A percentile compares a stretch with the other conserved stretches of the same genome.
Evolutionary conservation across 2,797 vertebrate genomes (phyloP).

Genomic region (Eremophila alpestris): DNA sequence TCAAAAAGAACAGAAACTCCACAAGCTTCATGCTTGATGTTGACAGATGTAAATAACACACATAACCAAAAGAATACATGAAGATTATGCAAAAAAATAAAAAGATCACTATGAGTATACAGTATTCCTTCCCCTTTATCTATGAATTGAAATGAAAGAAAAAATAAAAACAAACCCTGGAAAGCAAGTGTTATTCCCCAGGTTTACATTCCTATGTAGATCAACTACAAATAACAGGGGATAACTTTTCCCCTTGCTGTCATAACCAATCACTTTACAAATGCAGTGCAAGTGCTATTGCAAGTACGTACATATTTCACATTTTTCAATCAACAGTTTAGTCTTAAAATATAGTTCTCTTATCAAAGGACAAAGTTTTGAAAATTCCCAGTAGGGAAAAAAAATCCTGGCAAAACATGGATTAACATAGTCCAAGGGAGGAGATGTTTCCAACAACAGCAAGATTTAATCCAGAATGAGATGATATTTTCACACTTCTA

Average conservation of each 20-base stretch:
- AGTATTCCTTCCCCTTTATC: background rate
- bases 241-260: background rate
- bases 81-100: background rate
- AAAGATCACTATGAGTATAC: background rate
- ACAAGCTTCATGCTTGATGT: background rate
- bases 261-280: background rate
- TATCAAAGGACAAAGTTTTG: constrained; percentile 32
- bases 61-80: background rate
- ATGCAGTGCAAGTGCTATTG: background rate
- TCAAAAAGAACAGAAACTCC: background rate
- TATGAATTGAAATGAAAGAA: background rate
- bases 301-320: constrained; percentile 25
- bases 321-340: constrained; percentile 35
- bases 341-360: constrained; percentile 33
- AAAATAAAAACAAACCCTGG: background rate
- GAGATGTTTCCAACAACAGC: background rate
- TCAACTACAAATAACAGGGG: constrained; percentile 8
- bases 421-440: background rate
- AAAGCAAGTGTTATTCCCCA: background rate
- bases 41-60: background rate
- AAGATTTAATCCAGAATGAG: background rate
- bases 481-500: background rate
- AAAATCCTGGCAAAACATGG: background rate
- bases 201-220: constrained; percentile 36
- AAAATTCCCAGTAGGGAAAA: background rate